phyloP scores from a whole-genome alignment of 2,888 invertebrate genomes.

The Cerastis leucographa region DNA sequence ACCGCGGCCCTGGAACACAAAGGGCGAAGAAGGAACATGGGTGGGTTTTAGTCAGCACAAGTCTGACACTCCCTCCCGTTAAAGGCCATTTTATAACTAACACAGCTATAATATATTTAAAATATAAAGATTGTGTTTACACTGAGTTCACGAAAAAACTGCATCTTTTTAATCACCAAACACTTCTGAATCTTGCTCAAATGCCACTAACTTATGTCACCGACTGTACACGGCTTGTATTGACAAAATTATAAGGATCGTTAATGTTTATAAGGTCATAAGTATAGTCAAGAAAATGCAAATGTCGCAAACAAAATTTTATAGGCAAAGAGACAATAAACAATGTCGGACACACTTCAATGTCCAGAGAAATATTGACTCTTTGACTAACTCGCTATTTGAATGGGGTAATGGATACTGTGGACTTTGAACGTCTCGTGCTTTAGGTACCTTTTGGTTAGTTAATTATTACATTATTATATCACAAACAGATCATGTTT shows the following conservation, averaged over 20 bases:
- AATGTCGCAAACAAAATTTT: slow-evolving; percentile 57
- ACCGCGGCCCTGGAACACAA: too few relatives aligned
- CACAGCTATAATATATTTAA: too few relatives aligned
- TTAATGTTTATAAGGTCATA: slow-evolving; percentile 61
- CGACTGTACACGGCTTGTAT: slow-evolving; percentile 54
- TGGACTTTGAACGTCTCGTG: background rate
- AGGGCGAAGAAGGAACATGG: too few relatives aligned
- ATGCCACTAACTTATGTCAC: background rate
- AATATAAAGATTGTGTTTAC: too few relatives aligned
- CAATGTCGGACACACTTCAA: slow-evolving; percentile 53
- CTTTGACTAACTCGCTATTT: slow-evolving; percentile 39
- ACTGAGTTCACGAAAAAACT: background rate
- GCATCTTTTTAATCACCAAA: background rate
- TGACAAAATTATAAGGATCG: slow-evolving; percentile 62
- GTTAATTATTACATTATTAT: background rate
- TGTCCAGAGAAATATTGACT: slow-evolving; percentile 43
- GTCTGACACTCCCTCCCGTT: too few relatives aligned
- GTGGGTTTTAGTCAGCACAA: too few relatives aligned
- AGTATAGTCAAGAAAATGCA: slow-evolving; percentile 56
- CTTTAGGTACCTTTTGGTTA: background rate
- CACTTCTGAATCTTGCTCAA: background rate
- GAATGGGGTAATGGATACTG: slow-evolving; percentile 5
- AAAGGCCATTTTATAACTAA: too few relatives aligned
- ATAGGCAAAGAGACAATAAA: slow-evolving; percentile 50
- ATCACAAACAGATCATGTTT: background rate